Conservation (phyloP, 2,888 invertebrate genomes). For the Villa cingulata region DNA sequence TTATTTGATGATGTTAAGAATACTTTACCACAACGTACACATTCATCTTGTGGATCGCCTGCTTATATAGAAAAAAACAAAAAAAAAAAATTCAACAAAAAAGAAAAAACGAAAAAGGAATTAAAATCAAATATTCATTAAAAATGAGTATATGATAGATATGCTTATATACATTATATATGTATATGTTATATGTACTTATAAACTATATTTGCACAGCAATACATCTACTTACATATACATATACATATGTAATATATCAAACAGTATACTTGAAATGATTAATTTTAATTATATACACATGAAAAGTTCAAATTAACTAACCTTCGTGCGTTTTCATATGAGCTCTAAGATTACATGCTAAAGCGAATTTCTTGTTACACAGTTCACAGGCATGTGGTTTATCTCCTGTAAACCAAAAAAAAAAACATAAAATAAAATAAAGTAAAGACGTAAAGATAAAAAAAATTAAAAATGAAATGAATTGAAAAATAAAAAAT, state of each 20-base stretch:
- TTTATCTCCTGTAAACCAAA: conserved; percentile 48
- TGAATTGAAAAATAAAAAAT: too few species aligned
- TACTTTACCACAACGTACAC: conserved; percentile 44
- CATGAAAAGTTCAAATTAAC: conserved; percentile 13
- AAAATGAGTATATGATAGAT: too few species aligned
- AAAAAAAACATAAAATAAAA: neutral
- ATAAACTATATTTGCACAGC: too few species aligned
- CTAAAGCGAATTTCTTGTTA: conserved; percentile 56
- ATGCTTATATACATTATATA: too few species aligned
- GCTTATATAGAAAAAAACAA: conserved; percentile 6
- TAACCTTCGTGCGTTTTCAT: conserved; percentile 61
- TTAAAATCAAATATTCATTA: neutral
- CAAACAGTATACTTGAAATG: neutral
- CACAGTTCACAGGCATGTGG: conserved; percentile 58
- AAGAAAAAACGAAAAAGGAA: neutral
- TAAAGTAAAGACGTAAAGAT: too few species aligned
- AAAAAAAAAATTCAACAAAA: conserved; percentile 1
- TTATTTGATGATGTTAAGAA: conserved; percentile 32
- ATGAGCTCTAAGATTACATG: conserved; percentile 58
- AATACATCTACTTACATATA: too few species aligned
- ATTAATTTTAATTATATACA: neutral
- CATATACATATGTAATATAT: too few species aligned
- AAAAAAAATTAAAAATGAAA: neutral
- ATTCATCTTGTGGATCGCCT: conserved; percentile 49
- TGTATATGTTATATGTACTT: too few species aligned